Percentiles rank a stretch among this genome's conserved stretches.
These are phyloP conservation scores for Heterotis niloticus DNA, from an alignment of 2,113 vertebrate genomes.

Conservation along the genomic window DNA sequence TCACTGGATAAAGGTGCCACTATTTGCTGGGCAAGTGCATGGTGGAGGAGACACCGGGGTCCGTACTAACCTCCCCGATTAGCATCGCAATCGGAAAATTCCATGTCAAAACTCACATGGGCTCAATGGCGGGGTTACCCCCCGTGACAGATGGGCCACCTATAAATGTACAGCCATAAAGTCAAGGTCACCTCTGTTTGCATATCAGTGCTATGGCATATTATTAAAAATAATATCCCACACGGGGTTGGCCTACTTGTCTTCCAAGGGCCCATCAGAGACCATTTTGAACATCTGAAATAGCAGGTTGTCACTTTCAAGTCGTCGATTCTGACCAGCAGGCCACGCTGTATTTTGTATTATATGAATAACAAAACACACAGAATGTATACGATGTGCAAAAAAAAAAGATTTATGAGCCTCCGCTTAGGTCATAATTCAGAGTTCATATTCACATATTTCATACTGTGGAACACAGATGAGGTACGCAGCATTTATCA, in stretches of 20 bases:
- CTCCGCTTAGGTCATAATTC: constrained; percentile 76
- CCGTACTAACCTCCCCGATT: background rate
- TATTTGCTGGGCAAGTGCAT: background rate
- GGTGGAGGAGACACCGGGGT: background rate
- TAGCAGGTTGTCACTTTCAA: constrained; percentile 1
- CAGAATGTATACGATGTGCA: constrained; percentile 62
- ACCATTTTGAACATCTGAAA: background rate
- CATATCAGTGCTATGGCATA: background rate
- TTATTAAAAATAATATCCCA: background rate
- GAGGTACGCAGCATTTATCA: constrained; percentile 76
- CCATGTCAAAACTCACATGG: background rate
- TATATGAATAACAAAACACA: constrained; percentile 62
- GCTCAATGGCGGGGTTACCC: background rate
- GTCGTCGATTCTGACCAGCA: constrained; percentile 51
- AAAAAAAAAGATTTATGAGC: constrained; percentile 75
- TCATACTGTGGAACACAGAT: constrained; percentile 80
- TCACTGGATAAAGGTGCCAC: background rate
- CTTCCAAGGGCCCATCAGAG: background rate
- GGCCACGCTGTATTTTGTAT: constrained; percentile 63
- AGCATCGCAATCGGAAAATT: background rate
- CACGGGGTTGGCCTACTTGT: background rate
- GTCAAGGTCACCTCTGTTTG: background rate
- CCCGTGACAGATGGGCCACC: background rate
- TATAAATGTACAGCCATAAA: background rate
- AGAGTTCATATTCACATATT: constrained; percentile 79